Evolutionary conservation across 1,140 invertebrate genomes (phyloP).

Genomic region (Pemphigus obesinymphae): DNA sequence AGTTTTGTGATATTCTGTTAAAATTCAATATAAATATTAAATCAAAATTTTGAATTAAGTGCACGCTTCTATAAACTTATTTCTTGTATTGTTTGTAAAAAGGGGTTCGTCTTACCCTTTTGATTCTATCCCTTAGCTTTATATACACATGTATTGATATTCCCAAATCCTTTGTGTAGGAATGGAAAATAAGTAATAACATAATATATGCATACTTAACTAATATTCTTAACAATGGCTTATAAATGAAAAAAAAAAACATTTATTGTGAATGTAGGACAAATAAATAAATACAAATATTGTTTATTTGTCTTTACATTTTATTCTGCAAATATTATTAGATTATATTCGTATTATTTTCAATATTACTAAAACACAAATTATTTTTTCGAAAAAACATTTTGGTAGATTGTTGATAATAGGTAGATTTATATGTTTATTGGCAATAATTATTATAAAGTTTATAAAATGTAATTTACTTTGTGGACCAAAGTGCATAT

Average conservation of each 20-base stretch:
- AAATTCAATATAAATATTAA: slow-evolving; percentile 2
- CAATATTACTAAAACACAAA: background rate
- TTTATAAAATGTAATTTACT: no score
- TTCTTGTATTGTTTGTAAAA: slow-evolving; percentile 6
- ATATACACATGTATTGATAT: background rate
- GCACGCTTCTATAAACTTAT: background rate
- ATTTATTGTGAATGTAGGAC: background rate
- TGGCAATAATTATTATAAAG: no score
- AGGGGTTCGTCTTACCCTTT: background rate
- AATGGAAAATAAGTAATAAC: background rate
- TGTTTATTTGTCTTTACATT: background rate
- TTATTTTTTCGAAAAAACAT: background rate
- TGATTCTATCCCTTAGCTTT: background rate
- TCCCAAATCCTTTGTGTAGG: background rate
- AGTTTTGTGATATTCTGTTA: background rate
- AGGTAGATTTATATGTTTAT: no score
- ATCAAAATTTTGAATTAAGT: background rate
- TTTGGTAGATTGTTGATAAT: no score
- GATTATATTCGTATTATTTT: background rate
- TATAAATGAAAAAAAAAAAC: background rate
- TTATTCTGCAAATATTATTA: background rate
- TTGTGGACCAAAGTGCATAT: no score
- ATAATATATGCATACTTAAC: background rate
- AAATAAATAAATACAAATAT: background rate
- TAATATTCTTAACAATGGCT: background rate